Percentiles rank a stretch among this genome's conserved stretches.
Evolutionary conservation across 2,113 vertebrate genomes (phyloP).

Genomic region (Xiphias gladius): DNA sequence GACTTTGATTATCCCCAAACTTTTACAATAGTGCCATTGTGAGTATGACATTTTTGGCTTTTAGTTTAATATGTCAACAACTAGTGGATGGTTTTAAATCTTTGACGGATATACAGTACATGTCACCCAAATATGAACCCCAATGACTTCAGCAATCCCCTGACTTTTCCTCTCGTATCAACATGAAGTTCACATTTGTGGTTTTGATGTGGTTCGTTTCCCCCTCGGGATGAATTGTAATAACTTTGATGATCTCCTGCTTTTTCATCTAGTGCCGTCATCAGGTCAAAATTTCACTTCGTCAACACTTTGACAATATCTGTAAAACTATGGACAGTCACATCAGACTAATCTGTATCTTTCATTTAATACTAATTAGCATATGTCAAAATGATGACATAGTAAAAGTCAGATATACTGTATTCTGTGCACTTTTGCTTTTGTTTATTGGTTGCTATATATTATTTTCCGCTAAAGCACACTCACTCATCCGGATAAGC

Average conservation of each 20-base stretch:
- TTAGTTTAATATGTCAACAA: not conserved
- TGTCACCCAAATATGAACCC: too few relatives aligned
- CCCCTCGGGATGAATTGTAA: too few relatives aligned
- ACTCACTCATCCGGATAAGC: conserved; percentile 58
- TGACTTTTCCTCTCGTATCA: not conserved
- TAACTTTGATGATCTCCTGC: too few relatives aligned
- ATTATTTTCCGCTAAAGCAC: conserved; percentile 56
- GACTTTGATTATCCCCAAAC: not conserved
- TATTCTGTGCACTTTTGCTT: conserved; percentile 37
- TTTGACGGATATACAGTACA: too few relatives aligned
- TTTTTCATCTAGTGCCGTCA: too few relatives aligned
- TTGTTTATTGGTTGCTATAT: conserved; percentile 37
- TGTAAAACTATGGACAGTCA: too few relatives aligned
- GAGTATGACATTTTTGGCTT: not conserved
- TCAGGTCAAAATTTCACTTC: too few relatives aligned
- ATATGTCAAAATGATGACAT: not conserved
- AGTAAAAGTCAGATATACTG: not conserved
- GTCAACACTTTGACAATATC: too few relatives aligned
- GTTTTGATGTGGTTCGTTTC: not conserved
- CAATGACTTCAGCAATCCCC: not conserved
- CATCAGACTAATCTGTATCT: too few relatives aligned
- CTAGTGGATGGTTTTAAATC: not conserved
- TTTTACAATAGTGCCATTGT: not conserved
- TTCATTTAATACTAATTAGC: too few relatives aligned
- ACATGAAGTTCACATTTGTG: not conserved